Percentiles rank a stretch among this genome's conserved stretches.
These are phyloP conservation scores for Lagopus leucura DNA, from an alignment of 2,113 vertebrate species.

Conservation along the genomic window DNA sequence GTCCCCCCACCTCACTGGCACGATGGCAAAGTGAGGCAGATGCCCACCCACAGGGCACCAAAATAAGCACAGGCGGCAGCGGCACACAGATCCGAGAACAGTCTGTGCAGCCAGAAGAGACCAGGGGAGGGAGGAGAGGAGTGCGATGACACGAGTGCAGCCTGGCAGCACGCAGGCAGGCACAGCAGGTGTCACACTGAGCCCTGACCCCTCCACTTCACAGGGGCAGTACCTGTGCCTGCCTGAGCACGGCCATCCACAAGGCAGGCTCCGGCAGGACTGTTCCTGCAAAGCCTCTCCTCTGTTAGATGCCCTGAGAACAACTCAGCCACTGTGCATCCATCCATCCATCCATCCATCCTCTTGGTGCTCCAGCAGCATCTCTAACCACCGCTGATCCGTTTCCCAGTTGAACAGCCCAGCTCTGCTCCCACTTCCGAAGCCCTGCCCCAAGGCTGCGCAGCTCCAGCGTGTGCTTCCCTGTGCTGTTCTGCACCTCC, in stretches of 20 bases:
- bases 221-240: too few species aligned
- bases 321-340: neutral
- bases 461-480: neutral
- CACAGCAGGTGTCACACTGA: neutral
- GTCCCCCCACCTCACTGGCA: neutral
- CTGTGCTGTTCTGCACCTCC: neutral
- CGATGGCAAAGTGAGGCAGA: neutral
- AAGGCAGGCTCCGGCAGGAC: neutral
- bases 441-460: neutral
- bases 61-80: slow-evolving; percentile 4
- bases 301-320: neutral
- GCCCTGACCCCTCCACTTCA: neutral
- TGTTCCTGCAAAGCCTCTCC: neutral
- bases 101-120: slow-evolving; percentile 3
- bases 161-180: rapidly evolving
- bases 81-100: neutral
- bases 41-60: slow-evolving; percentile 34
- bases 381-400: neutral
- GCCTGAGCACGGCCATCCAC: neutral
- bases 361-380: neutral
- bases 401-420: neutral
- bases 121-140: neutral
- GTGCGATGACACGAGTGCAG: rapidly evolving
- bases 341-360: neutral
- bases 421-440: neutral